These are phyloP conservation scores for Agonopterix alstromeriana DNA, from an alignment of 2,888 invertebrate genomes.

Conservation along the genomic window DNA sequence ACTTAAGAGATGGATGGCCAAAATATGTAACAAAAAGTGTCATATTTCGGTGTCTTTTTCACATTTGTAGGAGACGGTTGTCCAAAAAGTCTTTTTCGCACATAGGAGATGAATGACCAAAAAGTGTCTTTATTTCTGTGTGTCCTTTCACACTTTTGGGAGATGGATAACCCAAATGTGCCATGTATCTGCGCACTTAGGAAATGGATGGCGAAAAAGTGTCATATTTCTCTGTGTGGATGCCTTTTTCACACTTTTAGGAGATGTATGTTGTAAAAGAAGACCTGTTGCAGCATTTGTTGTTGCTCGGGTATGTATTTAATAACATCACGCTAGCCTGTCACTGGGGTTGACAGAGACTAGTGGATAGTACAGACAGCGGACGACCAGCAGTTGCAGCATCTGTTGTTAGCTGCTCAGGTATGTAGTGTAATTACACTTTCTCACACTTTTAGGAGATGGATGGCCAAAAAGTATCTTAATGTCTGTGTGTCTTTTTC, in stretches of 20 bases:
- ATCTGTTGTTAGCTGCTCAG: slow-evolving; percentile 27
- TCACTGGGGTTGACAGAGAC: too few relatives aligned
- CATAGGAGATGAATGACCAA: background rate
- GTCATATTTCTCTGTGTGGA: background rate
- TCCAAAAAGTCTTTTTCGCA: background rate
- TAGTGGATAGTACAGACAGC: slow-evolving; percentile 64
- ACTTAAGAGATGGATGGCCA: background rate
- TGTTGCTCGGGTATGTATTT: too few relatives aligned
- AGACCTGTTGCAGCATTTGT: too few relatives aligned
- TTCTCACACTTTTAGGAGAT: too few relatives aligned
- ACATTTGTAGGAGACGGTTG: too few relatives aligned
- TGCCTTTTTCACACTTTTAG: background rate
- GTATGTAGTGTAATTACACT: slow-evolving; percentile 11
- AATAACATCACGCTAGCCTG: too few relatives aligned
- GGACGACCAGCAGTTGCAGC: slow-evolving; percentile 32
- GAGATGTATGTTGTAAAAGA: slow-evolving; percentile 15
- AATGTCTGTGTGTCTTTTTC: slow-evolving; percentile 11
- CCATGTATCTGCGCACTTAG: too few relatives aligned
- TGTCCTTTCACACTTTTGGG: background rate
- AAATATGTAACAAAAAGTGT: too few relatives aligned
- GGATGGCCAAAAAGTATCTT: too few relatives aligned
- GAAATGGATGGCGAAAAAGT: too few relatives aligned
- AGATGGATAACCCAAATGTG: background rate
- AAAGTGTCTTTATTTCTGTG: too few relatives aligned
- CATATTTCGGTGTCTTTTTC: too few relatives aligned